A percentile compares a stretch with the other conserved stretches of the same genome.
These are phyloP conservation scores for Helicolenus hilgendorfi DNA, from an alignment of 2,797 vertebrate species.

Conservation along the genomic window DNA sequence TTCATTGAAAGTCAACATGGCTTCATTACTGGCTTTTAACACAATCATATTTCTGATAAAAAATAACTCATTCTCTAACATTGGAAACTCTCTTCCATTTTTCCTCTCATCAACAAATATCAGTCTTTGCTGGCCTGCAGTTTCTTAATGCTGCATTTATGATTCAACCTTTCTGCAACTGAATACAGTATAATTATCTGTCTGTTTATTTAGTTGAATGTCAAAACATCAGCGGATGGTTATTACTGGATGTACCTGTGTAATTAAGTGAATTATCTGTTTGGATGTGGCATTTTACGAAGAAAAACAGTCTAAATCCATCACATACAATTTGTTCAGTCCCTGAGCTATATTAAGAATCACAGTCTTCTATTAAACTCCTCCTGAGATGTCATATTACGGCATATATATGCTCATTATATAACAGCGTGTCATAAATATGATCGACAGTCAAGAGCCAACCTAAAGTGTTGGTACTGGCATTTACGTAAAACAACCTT, in stretches of 20 bases:
- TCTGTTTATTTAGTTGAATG: constrained; percentile 11
- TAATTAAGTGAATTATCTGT: constrained; percentile 27
- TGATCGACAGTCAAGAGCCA: not conserved
- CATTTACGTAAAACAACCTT: constrained; percentile 14
- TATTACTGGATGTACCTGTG: not conserved
- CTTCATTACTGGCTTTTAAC: not conserved
- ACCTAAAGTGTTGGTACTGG: not conserved
- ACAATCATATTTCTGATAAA: not conserved
- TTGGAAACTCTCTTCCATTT: not conserved
- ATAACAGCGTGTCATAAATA: not conserved
- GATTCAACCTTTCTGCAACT: constrained; percentile 2
- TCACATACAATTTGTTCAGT: not conserved
- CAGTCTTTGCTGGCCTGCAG: not conserved
- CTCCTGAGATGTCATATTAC: not conserved
- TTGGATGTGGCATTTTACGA: constrained; percentile 6
- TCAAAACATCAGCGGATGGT: constrained; percentile 11
- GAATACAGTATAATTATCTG: not conserved
- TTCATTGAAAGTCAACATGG: not conserved
- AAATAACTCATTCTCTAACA: not conserved
- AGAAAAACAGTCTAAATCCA: not conserved
- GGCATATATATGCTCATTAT: not conserved
- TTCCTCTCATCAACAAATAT: not conserved
- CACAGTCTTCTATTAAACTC: not conserved
- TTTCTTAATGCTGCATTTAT: not conserved
- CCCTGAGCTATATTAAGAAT: not conserved